Evolutionary conservation across 2,888 invertebrate species (phyloP).

Genomic region (Sinohyriopsis cumingii): DNA sequence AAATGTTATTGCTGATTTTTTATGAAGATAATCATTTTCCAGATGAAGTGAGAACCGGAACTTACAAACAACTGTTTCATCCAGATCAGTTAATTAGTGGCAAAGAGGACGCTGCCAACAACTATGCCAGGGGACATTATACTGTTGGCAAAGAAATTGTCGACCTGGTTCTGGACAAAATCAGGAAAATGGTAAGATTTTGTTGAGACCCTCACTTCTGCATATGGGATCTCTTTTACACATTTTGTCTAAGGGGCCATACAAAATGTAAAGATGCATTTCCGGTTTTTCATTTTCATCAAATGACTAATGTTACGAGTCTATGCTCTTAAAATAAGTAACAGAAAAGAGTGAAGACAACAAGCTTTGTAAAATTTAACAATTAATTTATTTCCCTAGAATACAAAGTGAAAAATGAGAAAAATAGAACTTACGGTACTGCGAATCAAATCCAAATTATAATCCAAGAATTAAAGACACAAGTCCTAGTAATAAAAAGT

Average conservation of each 20-base stretch:
- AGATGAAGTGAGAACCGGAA: constrained; percentile 73
- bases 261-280: background rate
- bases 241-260: background rate
- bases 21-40: constrained; percentile 10
- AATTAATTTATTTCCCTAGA: too few species aligned
- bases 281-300: background rate
- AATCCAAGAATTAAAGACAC: too few species aligned
- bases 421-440: too few species aligned
- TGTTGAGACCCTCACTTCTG: background rate
- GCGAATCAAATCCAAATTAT: too few species aligned
- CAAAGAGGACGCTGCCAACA: constrained; percentile 98
- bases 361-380: too few species aligned
- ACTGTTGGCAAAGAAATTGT: constrained; percentile 90
- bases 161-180: constrained; percentile 75
- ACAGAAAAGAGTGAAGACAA: too few species aligned
- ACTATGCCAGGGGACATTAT: constrained; percentile 97
- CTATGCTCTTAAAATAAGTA: too few species aligned
- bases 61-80: constrained; percentile 94
- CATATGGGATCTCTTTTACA: too few species aligned
- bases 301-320: background rate
- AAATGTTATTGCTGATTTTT: too few species aligned
- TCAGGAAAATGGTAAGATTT: constrained; percentile 71
- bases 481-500: too few species aligned
- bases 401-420: too few species aligned
- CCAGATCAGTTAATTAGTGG: constrained; percentile 97